Evolutionary conservation across 2,797 vertebrate species (phyloP), one percentile per base, ranked within the genome.

Genomic region (Danio jaintianensis): DNA sequence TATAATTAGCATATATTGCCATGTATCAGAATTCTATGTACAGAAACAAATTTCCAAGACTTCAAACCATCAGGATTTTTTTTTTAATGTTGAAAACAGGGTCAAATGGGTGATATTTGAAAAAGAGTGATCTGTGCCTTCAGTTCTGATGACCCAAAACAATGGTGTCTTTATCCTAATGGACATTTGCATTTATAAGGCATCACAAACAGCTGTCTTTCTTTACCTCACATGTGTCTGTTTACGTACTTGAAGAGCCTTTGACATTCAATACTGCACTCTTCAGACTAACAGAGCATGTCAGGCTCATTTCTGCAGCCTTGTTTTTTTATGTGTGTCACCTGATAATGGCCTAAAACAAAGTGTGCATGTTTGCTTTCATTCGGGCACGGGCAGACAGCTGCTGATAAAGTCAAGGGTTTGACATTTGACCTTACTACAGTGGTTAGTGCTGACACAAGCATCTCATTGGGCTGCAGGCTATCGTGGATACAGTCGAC

Each of bases 401-500:
- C 62, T 61, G 22, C 63, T 68, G 75, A 61, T 72, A 72, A 63
- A 80, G 64, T 48, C 64, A 73, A 71, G 63, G 42, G 58, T 74
- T 72, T 83, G 66, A 77, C 73, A 79, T 76, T 70, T 74, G 77
- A 80, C 61, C 55, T 73, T 78, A 74, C 42, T 67, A 53, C 80
- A 70, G 74, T 84, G 68, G 62, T 55, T 83, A 62, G 56, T 62
- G 79, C 83, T 89, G 66, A 87, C 84, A 64, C 77, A 4, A 62
- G 18, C 59, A 38, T 82, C 42, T 29, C 52, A 22, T 85, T 62
- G 38, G 79, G n/a, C 70, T 87, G 43, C 93, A 99, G 98, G 97
- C 98, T 82, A 98, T 99, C 83, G 97, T 99, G 88, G 98, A 99
- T 92, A 99, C 97, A 0, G 98, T 99, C 80, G 96, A 99, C 92